A percentile compares a stretch with the other conserved stretches of the same genome.
These are phyloP conservation scores for Toxotes jaculatrix DNA, from an alignment of 2,113 vertebrate species.

Conservation along the genomic window DNA sequence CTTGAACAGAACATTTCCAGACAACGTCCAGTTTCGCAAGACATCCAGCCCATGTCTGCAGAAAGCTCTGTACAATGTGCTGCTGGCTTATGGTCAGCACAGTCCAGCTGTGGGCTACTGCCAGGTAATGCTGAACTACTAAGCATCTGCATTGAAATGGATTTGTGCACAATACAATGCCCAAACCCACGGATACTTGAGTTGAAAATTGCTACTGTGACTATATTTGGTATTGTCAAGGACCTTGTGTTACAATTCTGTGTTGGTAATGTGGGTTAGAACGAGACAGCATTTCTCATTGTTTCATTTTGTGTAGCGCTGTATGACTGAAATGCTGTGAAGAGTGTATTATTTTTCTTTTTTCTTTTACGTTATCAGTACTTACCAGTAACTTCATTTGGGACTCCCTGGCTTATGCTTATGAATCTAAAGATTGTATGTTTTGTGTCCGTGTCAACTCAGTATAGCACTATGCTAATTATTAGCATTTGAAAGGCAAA, in stretches of 20 bases:
- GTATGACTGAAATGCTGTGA: background rate
- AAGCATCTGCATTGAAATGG: background rate
- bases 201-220: background rate
- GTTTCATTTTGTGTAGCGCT: background rate
- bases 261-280: background rate
- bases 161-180: background rate
- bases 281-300: background rate
- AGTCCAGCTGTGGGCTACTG: slow-evolving; percentile 94
- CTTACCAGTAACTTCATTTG: background rate
- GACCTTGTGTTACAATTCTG: background rate
- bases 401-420: background rate
- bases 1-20: slow-evolving; percentile 97
- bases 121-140: slow-evolving; percentile 85
- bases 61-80: slow-evolving; percentile 89
- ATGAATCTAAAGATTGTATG: background rate
- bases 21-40: slow-evolving; percentile 92
- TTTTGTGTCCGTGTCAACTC: background rate
- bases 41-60: slow-evolving; percentile 89
- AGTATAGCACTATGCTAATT: background rate
- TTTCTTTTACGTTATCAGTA: background rate
- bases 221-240: background rate
- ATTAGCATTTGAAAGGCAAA: slow-evolving; percentile 60
- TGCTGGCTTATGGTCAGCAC: slow-evolving; percentile 93
- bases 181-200: background rate
- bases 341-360: background rate